These are phyloP conservation scores for Otolemur garnettii DNA, from an alignment of 2,113 vertebrate species.

Conservation along the genomic window DNA sequence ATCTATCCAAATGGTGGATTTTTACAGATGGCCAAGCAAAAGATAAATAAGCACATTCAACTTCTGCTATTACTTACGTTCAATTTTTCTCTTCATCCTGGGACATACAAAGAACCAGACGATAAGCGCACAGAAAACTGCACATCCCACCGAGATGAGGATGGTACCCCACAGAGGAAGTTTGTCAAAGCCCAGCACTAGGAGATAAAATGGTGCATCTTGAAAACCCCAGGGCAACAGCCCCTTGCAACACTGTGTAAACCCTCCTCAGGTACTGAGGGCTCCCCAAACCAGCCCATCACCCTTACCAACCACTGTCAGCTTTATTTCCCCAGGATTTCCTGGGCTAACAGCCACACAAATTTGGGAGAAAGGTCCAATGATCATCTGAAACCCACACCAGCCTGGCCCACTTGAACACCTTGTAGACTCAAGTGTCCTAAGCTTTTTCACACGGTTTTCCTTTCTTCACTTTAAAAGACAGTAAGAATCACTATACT, in stretches of 20 bases:
- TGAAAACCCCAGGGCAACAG: conserved; percentile 85
- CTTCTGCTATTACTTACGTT: conserved; percentile 89
- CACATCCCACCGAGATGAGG: conserved; percentile 93
- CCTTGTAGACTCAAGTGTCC: fast-evolving
- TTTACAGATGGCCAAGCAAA: neutral
- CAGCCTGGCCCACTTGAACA: neutral
- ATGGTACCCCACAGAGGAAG: conserved; percentile 95
- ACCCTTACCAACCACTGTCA: conserved; percentile 4
- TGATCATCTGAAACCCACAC: fast-evolving
- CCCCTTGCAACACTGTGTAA: neutral
- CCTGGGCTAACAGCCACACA: neutral
- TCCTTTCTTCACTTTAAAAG: neutral
- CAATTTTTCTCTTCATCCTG: conserved; percentile 95
- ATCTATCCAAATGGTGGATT: neutral
- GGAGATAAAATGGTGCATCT: conserved; percentile 88
- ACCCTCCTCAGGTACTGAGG: conserved; percentile 32
- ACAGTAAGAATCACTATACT: neutral
- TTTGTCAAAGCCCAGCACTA: conserved; percentile 97
- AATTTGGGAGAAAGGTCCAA: neutral
- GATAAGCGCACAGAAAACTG: conserved; percentile 91
- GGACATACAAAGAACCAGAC: conserved; percentile 98
- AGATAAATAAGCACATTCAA: neutral
- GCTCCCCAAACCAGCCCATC: conserved; percentile 57
- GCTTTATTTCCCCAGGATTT: neutral
- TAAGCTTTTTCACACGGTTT: neutral